These are phyloP conservation scores for Lordiphosa collinella DNA, from an alignment of 1,140 invertebrate genomes.

Conservation along the genomic window DNA sequence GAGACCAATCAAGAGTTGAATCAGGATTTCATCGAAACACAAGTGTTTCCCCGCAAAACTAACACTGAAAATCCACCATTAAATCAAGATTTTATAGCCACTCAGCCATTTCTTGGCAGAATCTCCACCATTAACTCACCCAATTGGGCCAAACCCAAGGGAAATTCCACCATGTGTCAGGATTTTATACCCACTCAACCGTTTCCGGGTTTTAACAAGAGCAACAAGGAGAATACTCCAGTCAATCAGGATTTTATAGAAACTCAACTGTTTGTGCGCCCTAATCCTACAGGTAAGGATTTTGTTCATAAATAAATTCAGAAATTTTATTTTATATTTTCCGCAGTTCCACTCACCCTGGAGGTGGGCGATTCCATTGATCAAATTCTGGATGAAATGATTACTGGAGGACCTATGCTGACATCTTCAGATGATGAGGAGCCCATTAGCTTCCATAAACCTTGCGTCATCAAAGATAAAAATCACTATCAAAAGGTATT, in stretches of 20 bases:
- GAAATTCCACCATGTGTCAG: not conserved
- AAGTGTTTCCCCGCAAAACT: slow-evolving; percentile 8
- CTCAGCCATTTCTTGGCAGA: not conserved
- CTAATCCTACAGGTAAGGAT: not conserved
- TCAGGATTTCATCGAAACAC: slow-evolving; percentile 39
- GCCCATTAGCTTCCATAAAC: not conserved
- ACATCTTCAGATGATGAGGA: slow-evolving; percentile 11
- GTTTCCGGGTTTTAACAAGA: not conserved
- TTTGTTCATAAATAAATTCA: not conserved
- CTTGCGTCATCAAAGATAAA: slow-evolving; percentile 15
- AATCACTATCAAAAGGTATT: slow-evolving; percentile 20
- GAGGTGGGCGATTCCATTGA: slow-evolving; percentile 25
- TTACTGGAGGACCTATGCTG: slow-evolving; percentile 5
- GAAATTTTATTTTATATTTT: not conserved
- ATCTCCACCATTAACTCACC: not conserved
- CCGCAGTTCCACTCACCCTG: not conserved
- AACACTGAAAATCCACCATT: not conserved
- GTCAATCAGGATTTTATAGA: slow-evolving; percentile 5
- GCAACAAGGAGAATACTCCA: not conserved
- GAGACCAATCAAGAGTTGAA: slow-evolving; percentile 15
- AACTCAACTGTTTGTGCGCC: slow-evolving; percentile 8
- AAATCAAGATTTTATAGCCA: slow-evolving; percentile 25
- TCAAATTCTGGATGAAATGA: slow-evolving; percentile 31
- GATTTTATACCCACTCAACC: slow-evolving; percentile 20
- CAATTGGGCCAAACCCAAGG: not conserved